These are phyloP conservation scores for Ophioninae sp. DNA, from an alignment of 2,888 invertebrate genomes.

Conservation along the genomic window DNA sequence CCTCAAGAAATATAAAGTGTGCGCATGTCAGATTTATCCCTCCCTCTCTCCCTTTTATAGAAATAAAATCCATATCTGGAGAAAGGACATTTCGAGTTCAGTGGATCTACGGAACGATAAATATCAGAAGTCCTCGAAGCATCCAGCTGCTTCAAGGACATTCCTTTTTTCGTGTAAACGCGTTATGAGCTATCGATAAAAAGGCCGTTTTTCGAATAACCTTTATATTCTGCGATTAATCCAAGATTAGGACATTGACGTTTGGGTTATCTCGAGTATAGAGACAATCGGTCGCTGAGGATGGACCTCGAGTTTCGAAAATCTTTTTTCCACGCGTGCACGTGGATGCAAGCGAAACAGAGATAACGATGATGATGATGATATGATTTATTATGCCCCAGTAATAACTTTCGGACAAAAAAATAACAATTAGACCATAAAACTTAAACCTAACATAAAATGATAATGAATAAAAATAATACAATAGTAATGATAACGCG, in stretches of 20 bases:
- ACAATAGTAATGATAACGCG: too few species aligned
- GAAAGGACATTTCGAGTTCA: not conserved
- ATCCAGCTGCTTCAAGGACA: not conserved
- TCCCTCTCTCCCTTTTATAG: conserved; percentile 27
- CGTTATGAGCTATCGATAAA: not conserved
- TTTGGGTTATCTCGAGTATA: not conserved
- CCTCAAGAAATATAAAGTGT: conserved; percentile 41
- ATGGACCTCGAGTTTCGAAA: not conserved
- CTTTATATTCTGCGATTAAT: not conserved
- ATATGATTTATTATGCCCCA: too few species aligned
- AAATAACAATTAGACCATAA: too few species aligned
- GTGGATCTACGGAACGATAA: not conserved
- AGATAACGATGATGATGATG: too few species aligned
- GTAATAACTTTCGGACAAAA: too few species aligned
- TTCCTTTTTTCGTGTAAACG: not conserved
- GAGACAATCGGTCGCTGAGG: not conserved
- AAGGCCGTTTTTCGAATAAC: not conserved
- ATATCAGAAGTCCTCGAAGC: not conserved
- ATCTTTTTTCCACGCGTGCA: not conserved
- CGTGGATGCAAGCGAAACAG: not conserved
- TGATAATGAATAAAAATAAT: too few species aligned
- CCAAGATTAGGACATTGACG: not conserved
- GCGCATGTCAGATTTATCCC: conserved; percentile 25
- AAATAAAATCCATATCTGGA: conserved; percentile 38
- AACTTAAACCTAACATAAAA: too few species aligned